Evolutionary conservation across 2,888 invertebrate species (phyloP), one percentile per base, ranked within the genome.

Genomic region (Phortica magna): DNA sequence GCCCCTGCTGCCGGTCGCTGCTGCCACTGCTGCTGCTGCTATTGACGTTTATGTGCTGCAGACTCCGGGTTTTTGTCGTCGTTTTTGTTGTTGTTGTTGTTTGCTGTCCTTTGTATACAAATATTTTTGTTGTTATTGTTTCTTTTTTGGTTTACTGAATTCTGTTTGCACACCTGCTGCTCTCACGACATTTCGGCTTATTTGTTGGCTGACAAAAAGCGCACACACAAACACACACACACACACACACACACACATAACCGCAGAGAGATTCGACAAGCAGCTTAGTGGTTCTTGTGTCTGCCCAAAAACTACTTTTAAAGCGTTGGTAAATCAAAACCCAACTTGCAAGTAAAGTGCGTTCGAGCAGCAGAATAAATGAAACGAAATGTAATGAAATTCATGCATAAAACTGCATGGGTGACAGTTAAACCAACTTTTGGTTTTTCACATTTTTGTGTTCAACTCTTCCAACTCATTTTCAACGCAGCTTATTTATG

Each of bases 1-100:
- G n/a, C n/a, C n/a, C n/a, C n/a, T n/a, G n/a, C n/a, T n/a, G n/a
- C n/a, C n/a, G n/a, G n/a, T n/a, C n/a, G n/a, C n/a, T n/a, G n/a
- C n/a, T n/a, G n/a, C n/a, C n/a, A n/a, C n/a, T n/a, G n/a, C n/a
- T 78, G 77, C 83, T 83, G 81, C 83, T 84, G 85, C 78, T 86
- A 83, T 84, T 85, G 86, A 83, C 87, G 83, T 85, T 85, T 86
- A 86, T 83, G 83, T 81, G 83, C 77, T 83, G 77, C 83, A 79
- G 80, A 80, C 19, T 10, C 22, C 5, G 61, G 31, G 67, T 10
- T 78, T 76, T 71, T 70, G n/a, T n/a, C n/a, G 55, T 53, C 7
- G 7, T 53, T 41, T 41, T 7, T 5, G 22, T 74, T 53, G 48
- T 43, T 10, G 6, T 14, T 9, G n/a, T 64, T 31, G 9, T 64